Conservation (phyloP, 2,797 vertebrate species). For the Dallia pectoralis region DNA sequence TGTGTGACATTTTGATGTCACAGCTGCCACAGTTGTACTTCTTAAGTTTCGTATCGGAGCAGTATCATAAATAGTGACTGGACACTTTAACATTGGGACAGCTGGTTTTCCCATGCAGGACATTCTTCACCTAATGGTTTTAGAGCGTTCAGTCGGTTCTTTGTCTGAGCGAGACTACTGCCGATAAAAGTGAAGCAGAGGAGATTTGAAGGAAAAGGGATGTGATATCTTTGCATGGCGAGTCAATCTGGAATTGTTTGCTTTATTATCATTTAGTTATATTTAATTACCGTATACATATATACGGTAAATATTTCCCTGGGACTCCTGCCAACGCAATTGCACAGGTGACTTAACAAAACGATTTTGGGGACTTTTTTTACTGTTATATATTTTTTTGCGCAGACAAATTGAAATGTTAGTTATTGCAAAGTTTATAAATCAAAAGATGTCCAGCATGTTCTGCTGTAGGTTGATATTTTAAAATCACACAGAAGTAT, state of each 20-base stretch:
- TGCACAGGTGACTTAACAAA: too few species aligned
- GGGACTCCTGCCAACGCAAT: too few species aligned
- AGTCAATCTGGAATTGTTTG: neutral
- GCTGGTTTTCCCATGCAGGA: constrained; percentile 73
- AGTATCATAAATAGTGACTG: constrained; percentile 70
- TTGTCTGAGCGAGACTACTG: neutral
- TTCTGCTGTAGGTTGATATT: too few species aligned
- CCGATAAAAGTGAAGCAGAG: neutral
- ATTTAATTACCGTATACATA: too few species aligned
- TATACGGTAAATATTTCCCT: neutral
- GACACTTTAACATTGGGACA: constrained; percentile 73
- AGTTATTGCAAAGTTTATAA: too few species aligned
- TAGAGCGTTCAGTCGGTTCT: constrained; percentile 41
- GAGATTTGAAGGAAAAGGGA: neutral
- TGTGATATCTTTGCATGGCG: neutral
- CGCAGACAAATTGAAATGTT: too few species aligned
- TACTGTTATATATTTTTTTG: too few species aligned
- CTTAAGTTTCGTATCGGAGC: constrained; percentile 73
- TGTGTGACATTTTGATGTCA: constrained; percentile 57
- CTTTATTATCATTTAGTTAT: neutral
- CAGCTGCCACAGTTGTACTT: constrained; percentile 74
- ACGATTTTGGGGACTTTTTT: too few species aligned
- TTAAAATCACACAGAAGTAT: too few species aligned
- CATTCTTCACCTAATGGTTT: constrained; percentile 70
- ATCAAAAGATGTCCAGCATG: too few species aligned